phyloP scores from a whole-genome alignment of 2,113 vertebrate genomes.

The Megalops atlanticus region DNA sequence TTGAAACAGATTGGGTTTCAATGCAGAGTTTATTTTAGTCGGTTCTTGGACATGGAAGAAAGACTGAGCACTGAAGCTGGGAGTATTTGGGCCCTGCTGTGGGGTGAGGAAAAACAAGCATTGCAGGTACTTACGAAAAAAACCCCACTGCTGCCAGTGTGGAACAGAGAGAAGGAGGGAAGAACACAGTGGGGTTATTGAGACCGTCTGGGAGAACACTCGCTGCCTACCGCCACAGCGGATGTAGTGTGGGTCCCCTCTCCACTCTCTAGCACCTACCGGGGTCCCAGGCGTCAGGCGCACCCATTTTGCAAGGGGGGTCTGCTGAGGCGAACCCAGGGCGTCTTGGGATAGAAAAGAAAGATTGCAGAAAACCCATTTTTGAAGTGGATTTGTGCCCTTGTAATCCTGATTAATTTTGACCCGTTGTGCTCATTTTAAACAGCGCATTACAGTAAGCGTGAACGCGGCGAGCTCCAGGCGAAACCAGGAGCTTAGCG shows the following conservation, averaged over 20 bases:
- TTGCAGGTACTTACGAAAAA: conserved; percentile 41
- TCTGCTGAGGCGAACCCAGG: conserved; percentile 55
- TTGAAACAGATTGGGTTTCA: conserved; percentile 44
- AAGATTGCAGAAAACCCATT: conserved; percentile 70
- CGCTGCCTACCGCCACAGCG: too few species aligned
- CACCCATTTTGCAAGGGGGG: conserved; percentile 33
- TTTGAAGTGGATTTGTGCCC: conserved; percentile 81
- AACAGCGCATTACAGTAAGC: conserved; percentile 79
- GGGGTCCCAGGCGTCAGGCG: background rate
- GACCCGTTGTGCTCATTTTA: conserved; percentile 81
- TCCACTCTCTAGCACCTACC: background rate
- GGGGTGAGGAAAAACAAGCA: conserved; percentile 48
- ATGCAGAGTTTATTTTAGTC: conserved; percentile 54
- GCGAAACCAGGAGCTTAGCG: conserved; percentile 76
- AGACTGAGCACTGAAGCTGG: conserved; percentile 53
- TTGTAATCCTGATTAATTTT: conserved; percentile 84
- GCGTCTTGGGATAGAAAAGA: conserved; percentile 70
- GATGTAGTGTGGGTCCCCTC: background rate
- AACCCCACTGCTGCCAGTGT: conserved; percentile 44
- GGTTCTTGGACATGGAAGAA: conserved; percentile 53
- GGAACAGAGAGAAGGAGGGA: conserved; percentile 37
- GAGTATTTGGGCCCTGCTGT: conserved; percentile 38
- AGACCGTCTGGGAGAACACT: background rate
- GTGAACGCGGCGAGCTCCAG: conserved; percentile 72
- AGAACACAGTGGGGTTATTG: conserved; percentile 23